Evolutionary conservation across 2,797 vertebrate species (phyloP).

Genomic region (Enteromius unitaeniatus): DNA sequence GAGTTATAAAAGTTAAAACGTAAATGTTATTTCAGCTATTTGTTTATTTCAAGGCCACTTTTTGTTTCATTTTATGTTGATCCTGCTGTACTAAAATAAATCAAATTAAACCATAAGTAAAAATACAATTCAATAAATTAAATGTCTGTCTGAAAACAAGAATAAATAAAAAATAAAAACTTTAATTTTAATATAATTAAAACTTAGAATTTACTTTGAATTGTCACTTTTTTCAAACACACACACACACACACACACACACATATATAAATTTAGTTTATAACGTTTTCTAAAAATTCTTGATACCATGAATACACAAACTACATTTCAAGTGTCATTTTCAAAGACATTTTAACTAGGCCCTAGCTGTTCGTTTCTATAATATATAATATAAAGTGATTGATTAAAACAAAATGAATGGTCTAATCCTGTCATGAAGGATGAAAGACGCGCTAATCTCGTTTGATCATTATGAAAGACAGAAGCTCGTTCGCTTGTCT

Average conservation of each 20-base stretch:
- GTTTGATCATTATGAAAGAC: neutral
- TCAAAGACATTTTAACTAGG: neutral
- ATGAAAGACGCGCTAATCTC: neutral
- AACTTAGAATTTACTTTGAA: too few relatives aligned
- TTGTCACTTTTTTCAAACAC: too few relatives aligned
- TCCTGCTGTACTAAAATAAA: neutral
- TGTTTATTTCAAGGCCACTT: too few relatives aligned
- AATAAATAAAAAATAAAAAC: too few relatives aligned
- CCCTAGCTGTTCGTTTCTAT: neutral
- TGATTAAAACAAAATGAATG: neutral
- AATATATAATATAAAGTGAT: neutral
- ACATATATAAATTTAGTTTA: too few relatives aligned
- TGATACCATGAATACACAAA: neutral
- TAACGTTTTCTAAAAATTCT: neutral
- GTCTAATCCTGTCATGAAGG: slow-evolving; percentile 4
- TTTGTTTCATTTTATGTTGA: neutral
- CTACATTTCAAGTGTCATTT: neutral
- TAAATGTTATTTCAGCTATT: neutral
- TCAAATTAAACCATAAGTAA: neutral
- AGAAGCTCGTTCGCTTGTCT: neutral
- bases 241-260: too few relatives aligned
- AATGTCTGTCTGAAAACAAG: too few relatives aligned
- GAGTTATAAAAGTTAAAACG: neutral
- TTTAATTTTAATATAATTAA: too few relatives aligned
- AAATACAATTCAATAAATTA: neutral